Evolutionary conservation across 2,797 vertebrate genomes (phyloP), one percentile per base, ranked within the genome.

Genomic region (Enteromius mattozi): DNA sequence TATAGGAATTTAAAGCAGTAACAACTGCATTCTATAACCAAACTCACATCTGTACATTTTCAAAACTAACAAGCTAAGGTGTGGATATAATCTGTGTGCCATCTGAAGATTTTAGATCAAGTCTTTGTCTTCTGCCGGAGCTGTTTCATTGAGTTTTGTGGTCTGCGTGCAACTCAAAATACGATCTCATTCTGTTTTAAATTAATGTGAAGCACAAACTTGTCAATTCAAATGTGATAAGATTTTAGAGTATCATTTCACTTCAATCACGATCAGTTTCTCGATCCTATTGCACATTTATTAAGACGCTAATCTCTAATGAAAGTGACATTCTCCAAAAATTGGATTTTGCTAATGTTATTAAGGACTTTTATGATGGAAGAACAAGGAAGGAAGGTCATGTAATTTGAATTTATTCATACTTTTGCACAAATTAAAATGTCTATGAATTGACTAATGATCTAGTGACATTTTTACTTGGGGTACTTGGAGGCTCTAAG

Each of bases 401-500:
- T 65, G 14, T 17, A 16, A 33, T 33, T 65, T 17, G 14, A 33
- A 17, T 65, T 17, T 17, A 17, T 17, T 17, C 2, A 7, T 8
- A 33, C 6, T 16, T 65, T 16, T 30, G 27, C 14, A 65, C 63
- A 33, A 65, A 65, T 42, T 24, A 21, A n/a, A 70, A 42, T 42
- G 37, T 40, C 35, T 40, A 33, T 65, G 63, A 33, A 27, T 14
- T 37, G 33, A 68, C 63, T 24, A 68, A 84, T 77, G 47, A n/a
- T 6, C 19, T n/a, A 69, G 66, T 13, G 21, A 12, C 4, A 42
- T n/a, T 42, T n/a, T 6, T 42, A 69, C 21, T 69, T 2, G 3
- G 9, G 35, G 10, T 69, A n/a, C n/a, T n/a, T 4, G 10, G 37
- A 40, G 21, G 5, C 21, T 21, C 9, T 35, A n/a, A 5, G 9